Evolutionary conservation across 1,140 invertebrate genomes (phyloP), one percentile per base, ranked within the genome.

Genomic region (Drosophila suzukii): DNA sequence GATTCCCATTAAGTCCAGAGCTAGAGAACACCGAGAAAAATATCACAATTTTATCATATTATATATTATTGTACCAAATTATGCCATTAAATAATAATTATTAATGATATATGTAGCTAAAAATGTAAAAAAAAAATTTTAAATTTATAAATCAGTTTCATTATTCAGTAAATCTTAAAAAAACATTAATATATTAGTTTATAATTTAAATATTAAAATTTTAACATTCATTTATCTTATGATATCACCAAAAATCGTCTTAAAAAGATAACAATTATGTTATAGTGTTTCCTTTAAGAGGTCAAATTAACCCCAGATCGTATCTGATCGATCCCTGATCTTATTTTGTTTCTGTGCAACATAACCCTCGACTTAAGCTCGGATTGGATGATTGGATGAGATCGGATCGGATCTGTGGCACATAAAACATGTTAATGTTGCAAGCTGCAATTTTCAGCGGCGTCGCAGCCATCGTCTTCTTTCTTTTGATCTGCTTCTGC

Each of bases 391-490:
- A 20, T 54, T 36, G 15, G 39, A 39, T 67, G 44, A 13, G 57
- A 36, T 34, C n/a, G 59, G 24, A 56, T 39, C 57, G 46, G 61
- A 59, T 73, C 39, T 56, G 49, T 41, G 75, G 57, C 65, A 65
- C 81, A 79, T 85, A 81, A 85, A 85, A 78, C 81, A 78, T 75
- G 82, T 86, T 81, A 81, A 85, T 86, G 78, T 86, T 81, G 82
- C 82, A 86, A 86, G 83, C 83, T 86, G 83, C 82, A 86, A 86
- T 59, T 71, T 80, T 39, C 36, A 63, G 36, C 53, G 44, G 58
- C 65, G 20, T 41, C 32, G 63, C 46, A 36, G 30, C 8, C 58
- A 20, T 47, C 41, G 47, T 81, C 54, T 47, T 60, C 44, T 60
- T 47, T 13, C 20, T 57, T 67, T 82, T 36, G 44, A 58, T 67